Percentiles rank a stretch among this genome's conserved stretches.
These are phyloP conservation scores for Hemitrygon akajei DNA, from an alignment of 2,797 vertebrate species.

Conservation along the genomic window DNA sequence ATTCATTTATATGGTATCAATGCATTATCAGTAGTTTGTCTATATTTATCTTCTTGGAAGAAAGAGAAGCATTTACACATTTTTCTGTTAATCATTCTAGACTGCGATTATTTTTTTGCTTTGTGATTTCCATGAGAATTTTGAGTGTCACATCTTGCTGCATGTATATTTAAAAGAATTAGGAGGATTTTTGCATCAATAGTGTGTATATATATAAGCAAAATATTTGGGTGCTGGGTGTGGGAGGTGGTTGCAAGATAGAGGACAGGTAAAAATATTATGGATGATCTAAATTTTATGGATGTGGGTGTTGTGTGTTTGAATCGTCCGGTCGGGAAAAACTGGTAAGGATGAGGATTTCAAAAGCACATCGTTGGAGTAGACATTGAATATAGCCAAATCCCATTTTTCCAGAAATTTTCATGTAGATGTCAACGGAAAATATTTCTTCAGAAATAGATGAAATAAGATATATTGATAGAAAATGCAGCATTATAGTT, in stretches of 20 bases:
- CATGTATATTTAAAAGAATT: not conserved
- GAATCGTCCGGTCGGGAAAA: too few relatives aligned
- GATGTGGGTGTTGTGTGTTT: too few relatives aligned
- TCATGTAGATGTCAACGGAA: not conserved
- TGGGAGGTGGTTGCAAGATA: too few relatives aligned
- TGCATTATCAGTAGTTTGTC: not conserved
- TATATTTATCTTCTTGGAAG: not conserved
- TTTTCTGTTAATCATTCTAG: not conserved
- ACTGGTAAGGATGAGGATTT: too few relatives aligned
- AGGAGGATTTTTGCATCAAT: too few relatives aligned
- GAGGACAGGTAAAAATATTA: too few relatives aligned
- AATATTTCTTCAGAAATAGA: not conserved
- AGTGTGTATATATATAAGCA: too few relatives aligned
- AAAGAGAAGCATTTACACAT: not conserved
- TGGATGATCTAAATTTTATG: too few relatives aligned
- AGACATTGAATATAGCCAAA: not conserved
- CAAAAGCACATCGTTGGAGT: not conserved
- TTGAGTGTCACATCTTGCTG: not conserved
- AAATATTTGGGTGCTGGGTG: too few relatives aligned
- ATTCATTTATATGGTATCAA: too few relatives aligned
- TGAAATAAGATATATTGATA: not conserved
- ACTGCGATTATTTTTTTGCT: not conserved
- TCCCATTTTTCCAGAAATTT: not conserved
- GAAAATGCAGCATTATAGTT: not conserved
- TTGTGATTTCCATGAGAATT: not conserved